Base-by-base conservation (phyloP, 2,113 vertebrate species). In the Rutilus rutilus region DNA sequence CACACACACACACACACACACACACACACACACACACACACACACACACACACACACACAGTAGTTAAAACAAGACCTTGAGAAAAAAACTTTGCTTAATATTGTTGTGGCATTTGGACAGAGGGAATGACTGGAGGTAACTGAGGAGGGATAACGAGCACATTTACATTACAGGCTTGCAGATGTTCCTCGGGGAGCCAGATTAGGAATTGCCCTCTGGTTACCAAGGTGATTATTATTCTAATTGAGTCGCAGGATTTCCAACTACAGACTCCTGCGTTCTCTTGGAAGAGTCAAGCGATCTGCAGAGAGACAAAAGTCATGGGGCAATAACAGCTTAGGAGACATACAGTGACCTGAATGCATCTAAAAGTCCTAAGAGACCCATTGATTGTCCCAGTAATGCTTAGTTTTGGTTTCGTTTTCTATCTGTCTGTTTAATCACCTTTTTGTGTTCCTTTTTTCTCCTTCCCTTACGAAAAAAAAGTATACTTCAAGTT, bases 151-250 rank as follows among this genome's bases (percentile, higher is more conserved):
- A 86, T 90, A 87, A 88, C 88, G 84, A 89, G 88, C 54, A 76
- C 88, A 89, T 90, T 88, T 86, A 84, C 90, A 88, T 90, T 88
- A 64, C 74, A 78, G 45, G 78, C 74, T 69, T 83, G 78, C 54
- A 84, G 82, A 89, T 86, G 73, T 87, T 88, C 87, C 69, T 15
- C 27, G 33, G 75, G 75, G 74, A 25, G 78, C 74, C 88, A 88
- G 87, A 89, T 88, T 90, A 86, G 90, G 65, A 73, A 85, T 78
- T 88, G 80, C 88, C 90, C 86, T 89, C 86, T 85, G 90, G 90
- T 88, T 89, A 89, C 78, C 52, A 64, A 75, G 86, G 62, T 45
- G 69, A 89, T 90, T 89, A 89, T 90, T 80, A 88, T 90, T 64
- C 50, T 64, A 47, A 85, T 78, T 59, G 81, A 88, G 86, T 82